These are phyloP conservation scores for Drosophila stalkeri DNA, from an alignment of 2,888 invertebrate species.

Conservation along the genomic window DNA sequence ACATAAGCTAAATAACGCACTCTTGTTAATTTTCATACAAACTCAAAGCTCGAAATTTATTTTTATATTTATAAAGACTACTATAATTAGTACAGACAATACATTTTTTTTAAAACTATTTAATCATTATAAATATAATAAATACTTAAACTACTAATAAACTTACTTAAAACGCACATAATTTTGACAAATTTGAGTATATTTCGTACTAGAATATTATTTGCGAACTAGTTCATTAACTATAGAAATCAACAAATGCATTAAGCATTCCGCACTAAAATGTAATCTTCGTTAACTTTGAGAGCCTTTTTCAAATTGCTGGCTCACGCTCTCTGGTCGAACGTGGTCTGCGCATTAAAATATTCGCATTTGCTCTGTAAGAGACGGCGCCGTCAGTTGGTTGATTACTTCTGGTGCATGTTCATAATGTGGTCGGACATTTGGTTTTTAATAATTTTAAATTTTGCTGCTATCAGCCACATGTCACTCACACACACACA, in stretches of 20 bases:
- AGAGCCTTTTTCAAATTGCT: constrained; percentile 43
- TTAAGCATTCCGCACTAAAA: background rate
- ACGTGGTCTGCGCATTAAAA: background rate
- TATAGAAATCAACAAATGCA: too few species aligned
- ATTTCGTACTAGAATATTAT: background rate
- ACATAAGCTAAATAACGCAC: too few species aligned
- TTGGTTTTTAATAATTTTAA: constrained; percentile 73
- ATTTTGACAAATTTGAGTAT: background rate
- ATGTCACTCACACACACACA: constrained; percentile 9
- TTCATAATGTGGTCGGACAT: constrained; percentile 57
- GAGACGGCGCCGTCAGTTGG: constrained; percentile 31
- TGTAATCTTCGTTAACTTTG: constrained; percentile 48
- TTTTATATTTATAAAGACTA: background rate
- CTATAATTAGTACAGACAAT: background rate
- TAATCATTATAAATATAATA: too few species aligned
- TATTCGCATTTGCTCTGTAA: constrained; percentile 30
- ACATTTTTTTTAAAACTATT: too few species aligned
- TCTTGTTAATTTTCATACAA: background rate
- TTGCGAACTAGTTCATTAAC: constrained; percentile 1
- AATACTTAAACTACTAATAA: too few species aligned
- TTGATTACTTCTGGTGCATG: constrained; percentile 62
- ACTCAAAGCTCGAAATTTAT: background rate
- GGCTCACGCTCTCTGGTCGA: constrained; percentile 22
- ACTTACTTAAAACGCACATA: background rate
- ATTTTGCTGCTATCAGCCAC: constrained; percentile 56